phyloP scores from a whole-genome alignment of 2,888 invertebrate species.

The Drosophila quinaria region DNA sequence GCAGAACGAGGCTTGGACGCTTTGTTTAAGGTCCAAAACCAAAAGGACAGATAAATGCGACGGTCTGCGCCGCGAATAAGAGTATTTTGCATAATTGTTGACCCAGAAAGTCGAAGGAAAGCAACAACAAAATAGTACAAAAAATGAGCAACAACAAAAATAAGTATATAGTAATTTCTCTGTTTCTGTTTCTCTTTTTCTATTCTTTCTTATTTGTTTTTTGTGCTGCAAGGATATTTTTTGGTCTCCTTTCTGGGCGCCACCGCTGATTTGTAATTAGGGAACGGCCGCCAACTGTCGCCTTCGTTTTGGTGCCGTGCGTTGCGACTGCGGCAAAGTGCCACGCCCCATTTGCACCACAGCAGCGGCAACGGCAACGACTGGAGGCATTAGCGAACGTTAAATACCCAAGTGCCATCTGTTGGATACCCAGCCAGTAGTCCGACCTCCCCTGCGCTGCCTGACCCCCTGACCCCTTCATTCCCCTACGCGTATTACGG shows the following conservation, averaged over 20 bases:
- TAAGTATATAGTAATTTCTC: conserved; percentile 55
- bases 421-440: conserved; percentile 41
- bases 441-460: neutral
- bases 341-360: conserved; percentile 79
- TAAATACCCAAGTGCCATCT: conserved; percentile 82
- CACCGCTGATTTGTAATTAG: conserved; percentile 84
- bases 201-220: conserved; percentile 34
- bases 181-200: conserved; percentile 28
- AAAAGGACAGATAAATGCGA: conserved; percentile 80
- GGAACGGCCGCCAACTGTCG: conserved; percentile 84
- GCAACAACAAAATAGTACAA: conserved; percentile 42
- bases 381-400: conserved; percentile 78
- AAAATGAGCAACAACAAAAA: conserved; percentile 45
- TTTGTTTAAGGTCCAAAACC: conserved; percentile 56
- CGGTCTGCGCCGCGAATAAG: conserved; percentile 74
- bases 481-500: neutral
- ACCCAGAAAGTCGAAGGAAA: conserved; percentile 77
- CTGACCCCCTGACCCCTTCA: neutral
- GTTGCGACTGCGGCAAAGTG: conserved; percentile 35
- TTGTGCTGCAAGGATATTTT: conserved; percentile 46
- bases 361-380: conserved; percentile 44
- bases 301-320: conserved; percentile 56
- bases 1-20: conserved; percentile 6
- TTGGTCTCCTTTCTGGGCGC: conserved; percentile 58
- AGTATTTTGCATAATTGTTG: conserved; percentile 84